phyloP scores from a whole-genome alignment of 2,888 invertebrate genomes.

The Melinopterus prodromus region DNA sequence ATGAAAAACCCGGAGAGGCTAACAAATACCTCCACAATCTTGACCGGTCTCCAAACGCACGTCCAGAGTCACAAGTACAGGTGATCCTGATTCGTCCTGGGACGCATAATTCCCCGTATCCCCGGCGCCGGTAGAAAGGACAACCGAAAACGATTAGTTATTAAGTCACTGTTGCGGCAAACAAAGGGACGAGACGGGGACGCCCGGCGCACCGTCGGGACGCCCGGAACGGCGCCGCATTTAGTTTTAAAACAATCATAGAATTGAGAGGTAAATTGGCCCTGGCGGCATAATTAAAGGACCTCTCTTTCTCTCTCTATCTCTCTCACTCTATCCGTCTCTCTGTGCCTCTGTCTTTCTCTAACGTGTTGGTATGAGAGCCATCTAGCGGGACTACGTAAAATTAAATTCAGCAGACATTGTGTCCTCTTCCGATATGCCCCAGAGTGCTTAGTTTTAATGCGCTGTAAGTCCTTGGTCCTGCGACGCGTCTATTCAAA shows the following conservation, averaged over 20 bases:
- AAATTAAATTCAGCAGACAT: not conserved
- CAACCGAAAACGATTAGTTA: not conserved
- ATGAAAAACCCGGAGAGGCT: too few relatives aligned
- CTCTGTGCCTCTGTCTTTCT: not conserved
- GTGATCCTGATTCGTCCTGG: not conserved
- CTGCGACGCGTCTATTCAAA: not conserved
- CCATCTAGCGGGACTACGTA: not conserved
- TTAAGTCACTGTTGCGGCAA: not conserved
- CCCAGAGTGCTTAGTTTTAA: not conserved
- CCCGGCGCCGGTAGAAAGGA: not conserved
- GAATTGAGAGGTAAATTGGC: slow-evolving; percentile 4
- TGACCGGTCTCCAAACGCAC: not conserved
- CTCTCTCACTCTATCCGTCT: not conserved
- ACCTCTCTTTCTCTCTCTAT: not conserved
- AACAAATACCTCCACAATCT: too few relatives aligned
- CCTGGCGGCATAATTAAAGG: not conserved
- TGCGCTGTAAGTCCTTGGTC: not conserved
- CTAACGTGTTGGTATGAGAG: not conserved
- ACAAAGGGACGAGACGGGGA: not conserved
- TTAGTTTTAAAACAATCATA: slow-evolving; percentile 4
- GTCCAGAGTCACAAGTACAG: not conserved
- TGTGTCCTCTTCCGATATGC: not conserved
- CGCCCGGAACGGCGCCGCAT: not conserved
- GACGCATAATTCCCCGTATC: not conserved
- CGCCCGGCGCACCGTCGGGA: not conserved